Evolutionary conservation across 2,888 invertebrate genomes (phyloP), one percentile per base, ranked within the genome.

Genomic region (Noctua janthina): DNA sequence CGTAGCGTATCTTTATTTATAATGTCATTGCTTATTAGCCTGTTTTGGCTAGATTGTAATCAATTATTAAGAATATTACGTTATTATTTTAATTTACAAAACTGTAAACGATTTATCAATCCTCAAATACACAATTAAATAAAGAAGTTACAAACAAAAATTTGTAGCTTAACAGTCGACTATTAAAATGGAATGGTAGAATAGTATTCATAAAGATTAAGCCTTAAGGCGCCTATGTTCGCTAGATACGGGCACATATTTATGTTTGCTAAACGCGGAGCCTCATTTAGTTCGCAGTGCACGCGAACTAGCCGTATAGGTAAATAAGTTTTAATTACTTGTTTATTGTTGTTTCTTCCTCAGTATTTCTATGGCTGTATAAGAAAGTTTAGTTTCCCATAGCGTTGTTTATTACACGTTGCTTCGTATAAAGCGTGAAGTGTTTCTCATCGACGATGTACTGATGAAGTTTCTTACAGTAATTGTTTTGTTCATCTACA

Each of bases 311-410:
- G 90, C 91, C 91, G 92, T 94, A 91, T 93, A 90, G 90, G 93
- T 91, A 93, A 93, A 93, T 94, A 94, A 94, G 92, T 94, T 94
- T 94, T 94, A 94, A 94, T 94, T 93, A 93, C 93, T 91, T 92
- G 91, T 92, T 92, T 92, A 92, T 91, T 92, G 91, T 91, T 92
- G 90, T 91, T 92, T 90, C 90, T 90, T 90, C 89, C 85, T 88
- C 85, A 90, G 88, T 89, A 89, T 90, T 89, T 89, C 88, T 86
- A 87, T 88, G 83, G 89, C 81, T 91, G 84, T 91, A 83, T 84
- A 83, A 77, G 85, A 79, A 87, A 87, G 62, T 83, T 78, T 85
- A 56, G 69, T 84, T 83, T 79, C 71, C 84, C 77, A 88, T 85
- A 83, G 39, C 54, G 68, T 82, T 84, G 81, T 89, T 87, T 82